Evolutionary conservation across 2,113 vertebrate species (phyloP).

Genomic region (Echinops telfairi): DNA sequence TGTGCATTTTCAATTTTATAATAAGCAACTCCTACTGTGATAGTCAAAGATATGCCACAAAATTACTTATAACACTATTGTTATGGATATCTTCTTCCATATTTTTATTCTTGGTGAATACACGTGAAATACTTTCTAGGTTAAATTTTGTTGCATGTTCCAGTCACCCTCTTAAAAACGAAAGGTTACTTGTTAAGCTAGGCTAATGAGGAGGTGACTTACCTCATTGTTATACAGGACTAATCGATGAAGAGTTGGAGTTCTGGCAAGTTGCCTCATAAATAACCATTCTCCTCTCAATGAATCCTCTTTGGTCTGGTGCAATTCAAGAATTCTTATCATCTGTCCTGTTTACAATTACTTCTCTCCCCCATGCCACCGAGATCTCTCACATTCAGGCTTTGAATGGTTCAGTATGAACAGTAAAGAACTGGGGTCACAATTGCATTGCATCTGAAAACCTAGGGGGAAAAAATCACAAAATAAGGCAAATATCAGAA

Average conservation of each 20-base stretch:
- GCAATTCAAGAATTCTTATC: constrained; percentile 47
- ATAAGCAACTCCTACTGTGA: neutral
- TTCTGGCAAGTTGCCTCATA: constrained; percentile 6
- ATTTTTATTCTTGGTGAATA: neutral
- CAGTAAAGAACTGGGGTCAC: neutral
- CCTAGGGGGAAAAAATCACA: neutral
- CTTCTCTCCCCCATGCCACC: neutral
- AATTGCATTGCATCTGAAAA: neutral
- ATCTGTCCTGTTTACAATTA: constrained; percentile 27
- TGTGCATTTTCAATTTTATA: neutral
- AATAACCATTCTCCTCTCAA: constrained; percentile 53
- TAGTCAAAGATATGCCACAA: neutral
- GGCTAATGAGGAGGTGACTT: neutral
- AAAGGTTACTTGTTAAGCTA: neutral
- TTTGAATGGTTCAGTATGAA: neutral
- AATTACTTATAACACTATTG: neutral
- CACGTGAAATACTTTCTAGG: neutral
- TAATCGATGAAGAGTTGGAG: neutral
- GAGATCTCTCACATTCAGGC: constrained; percentile 45
- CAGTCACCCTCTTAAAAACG: neutral
- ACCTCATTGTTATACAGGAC: neutral
- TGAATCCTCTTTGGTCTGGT: constrained; percentile 21
- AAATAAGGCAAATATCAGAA: neutral
- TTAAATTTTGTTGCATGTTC: neutral
- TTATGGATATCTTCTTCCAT: neutral